Percentiles rank a stretch among this genome's conserved stretches.
Evolutionary conservation across 2,888 invertebrate species (phyloP).

Genomic region (Caenorhabditis sp.): DNA sequence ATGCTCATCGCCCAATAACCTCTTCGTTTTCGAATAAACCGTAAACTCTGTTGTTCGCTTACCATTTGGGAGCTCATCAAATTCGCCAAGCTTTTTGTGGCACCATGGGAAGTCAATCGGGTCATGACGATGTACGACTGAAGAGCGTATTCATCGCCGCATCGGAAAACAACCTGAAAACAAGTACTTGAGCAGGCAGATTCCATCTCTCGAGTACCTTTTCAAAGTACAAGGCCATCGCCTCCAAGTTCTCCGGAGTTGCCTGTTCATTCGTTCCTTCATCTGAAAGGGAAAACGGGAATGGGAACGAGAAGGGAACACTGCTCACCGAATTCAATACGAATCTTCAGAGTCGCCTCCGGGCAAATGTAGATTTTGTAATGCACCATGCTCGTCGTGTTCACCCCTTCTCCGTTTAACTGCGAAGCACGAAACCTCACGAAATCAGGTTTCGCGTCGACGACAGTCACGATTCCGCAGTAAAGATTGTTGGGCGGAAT

Average conservation of each 20-base stretch:
- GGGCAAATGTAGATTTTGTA: conserved; percentile 50
- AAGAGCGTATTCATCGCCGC: conserved; percentile 46
- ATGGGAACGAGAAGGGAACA: too few relatives aligned
- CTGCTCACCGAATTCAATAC: conserved; percentile 38
- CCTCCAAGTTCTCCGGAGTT: conserved; percentile 35
- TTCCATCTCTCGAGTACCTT: conserved; percentile 21
- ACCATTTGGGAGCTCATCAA: conserved; percentile 72
- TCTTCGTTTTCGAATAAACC: not conserved
- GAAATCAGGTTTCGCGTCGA: conserved; percentile 24
- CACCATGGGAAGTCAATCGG: conserved; percentile 54
- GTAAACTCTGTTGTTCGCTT: conserved; percentile 12
- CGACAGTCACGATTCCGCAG: conserved; percentile 23
- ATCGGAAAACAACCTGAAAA: conserved; percentile 37
- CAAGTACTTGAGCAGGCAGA: conserved; percentile 17
- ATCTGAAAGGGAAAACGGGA: conserved; percentile 25
- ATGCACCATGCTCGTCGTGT: conserved; percentile 36
- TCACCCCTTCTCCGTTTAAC: conserved; percentile 33
- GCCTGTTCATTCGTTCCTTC: conserved; percentile 44
- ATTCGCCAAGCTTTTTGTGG: conserved; percentile 62
- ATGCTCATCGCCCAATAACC: not conserved
- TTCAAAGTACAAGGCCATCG: conserved; percentile 41
- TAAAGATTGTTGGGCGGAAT: not conserved
- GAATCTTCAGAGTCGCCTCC: conserved; percentile 27
- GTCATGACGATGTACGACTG: conserved; percentile 50
- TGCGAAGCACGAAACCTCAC: conserved; percentile 34